phyloP scores from a whole-genome alignment of 2,888 invertebrate species.

The Hemicrepidius hirtus region DNA sequence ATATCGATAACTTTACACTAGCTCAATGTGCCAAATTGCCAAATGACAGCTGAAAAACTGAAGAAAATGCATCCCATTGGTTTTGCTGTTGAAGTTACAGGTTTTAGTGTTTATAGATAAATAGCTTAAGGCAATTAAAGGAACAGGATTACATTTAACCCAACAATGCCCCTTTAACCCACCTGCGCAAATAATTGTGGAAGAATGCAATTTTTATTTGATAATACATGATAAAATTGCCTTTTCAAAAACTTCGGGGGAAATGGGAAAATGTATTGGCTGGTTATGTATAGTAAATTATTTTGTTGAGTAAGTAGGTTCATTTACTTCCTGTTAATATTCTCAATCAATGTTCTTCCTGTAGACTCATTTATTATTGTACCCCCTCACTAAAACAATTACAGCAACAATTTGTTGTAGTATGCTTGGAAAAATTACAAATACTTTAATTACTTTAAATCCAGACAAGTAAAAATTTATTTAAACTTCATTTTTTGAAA shows the following conservation, averaged over 20 bases:
- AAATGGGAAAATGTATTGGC: conserved; percentile 15
- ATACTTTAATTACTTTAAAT: too few species aligned
- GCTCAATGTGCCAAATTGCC: conserved; percentile 32
- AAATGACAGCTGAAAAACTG: conserved; percentile 9
- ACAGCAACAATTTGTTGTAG: too few species aligned
- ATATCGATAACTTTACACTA: conserved; percentile 21
- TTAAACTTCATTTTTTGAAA: too few species aligned
- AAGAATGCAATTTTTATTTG: conserved; percentile 24
- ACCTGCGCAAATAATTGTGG: neutral
- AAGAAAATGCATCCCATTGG: conserved; percentile 12
- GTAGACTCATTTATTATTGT: too few species aligned
- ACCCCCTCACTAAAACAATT: too few species aligned
- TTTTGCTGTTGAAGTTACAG: conserved; percentile 7
- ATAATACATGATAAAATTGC: conserved; percentile 31
- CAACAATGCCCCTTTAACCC: conserved; percentile 21
- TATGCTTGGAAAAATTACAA: too few species aligned
- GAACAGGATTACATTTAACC: conserved; percentile 3
- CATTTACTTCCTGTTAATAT: neutral
- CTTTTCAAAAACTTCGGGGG: conserved; percentile 5
- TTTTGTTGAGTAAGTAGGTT: conserved; percentile 30
- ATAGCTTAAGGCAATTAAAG: neutral
- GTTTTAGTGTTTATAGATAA: conserved; percentile 30
- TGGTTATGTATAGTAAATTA: conserved; percentile 9
- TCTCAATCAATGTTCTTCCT: too few species aligned
- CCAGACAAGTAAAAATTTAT: too few species aligned